Evolutionary conservation across 2,888 invertebrate species (phyloP), one percentile per base, ranked within the genome.

Genomic region (Cheilosia variabilis): DNA sequence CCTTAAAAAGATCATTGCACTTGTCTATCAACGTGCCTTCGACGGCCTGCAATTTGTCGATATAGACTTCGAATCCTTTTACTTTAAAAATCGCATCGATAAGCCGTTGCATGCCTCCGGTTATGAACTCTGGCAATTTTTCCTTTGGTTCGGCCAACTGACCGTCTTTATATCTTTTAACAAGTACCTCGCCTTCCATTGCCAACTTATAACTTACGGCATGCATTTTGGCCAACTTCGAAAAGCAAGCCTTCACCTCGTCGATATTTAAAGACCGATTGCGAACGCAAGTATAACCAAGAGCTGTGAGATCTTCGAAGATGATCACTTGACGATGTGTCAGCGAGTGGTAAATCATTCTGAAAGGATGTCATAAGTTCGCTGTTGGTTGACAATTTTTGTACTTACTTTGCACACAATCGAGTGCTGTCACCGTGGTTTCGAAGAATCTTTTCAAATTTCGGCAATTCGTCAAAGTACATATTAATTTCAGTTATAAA

Each of bases 401-500:
- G 5, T 15, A 22, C 81, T 78, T 83, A 88, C 88, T 55, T 77
- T 24, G 88, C 87, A 31, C 65, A 79, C 0, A 88, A 65, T 22
- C 68, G 50, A 13, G 87, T 87, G 7, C 87, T 31, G 60, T 88
- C 88, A 22, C 88, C 88, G 22, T 53, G 43, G 41, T 76, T 53
- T 0, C 53, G 45, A n/a, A 88, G 57, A 7, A 87, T 47, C 41
- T 77, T 58, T 17, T 88, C 87, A 24, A 88, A 87, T 45, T 87
- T 87, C 24, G 88, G 88, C 34, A 88, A 68, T 9, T 82, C 78
- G 24, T 87, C 69, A 1, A 63, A 68, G 13, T 87, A 88, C 80
- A 88, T 88, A 9, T 60, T 57, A 24, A 76, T 87, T 24, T 88
- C 88, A 0, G 81, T 77, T 60, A 83, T 87, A 55, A 88, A 88